A percentile compares a stretch with the other conserved stretches of the same genome.
Conservation (phyloP, 2,888 invertebrate species). For the Hedya salicella region DNA sequence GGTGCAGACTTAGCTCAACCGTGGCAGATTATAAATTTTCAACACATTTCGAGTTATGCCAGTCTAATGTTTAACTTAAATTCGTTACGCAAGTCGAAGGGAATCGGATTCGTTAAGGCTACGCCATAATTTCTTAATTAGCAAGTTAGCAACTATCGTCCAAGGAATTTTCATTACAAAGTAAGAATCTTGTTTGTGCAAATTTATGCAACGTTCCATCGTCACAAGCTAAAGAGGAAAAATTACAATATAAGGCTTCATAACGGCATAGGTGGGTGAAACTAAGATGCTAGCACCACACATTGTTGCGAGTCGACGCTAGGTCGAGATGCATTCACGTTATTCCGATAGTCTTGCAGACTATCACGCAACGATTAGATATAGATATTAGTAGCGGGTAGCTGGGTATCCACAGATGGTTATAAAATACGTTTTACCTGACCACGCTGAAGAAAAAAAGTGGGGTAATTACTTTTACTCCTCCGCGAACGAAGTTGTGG, state of each 20-base stretch:
- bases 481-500: too few species aligned
- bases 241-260: slow-evolving; percentile 10
- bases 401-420: too few species aligned
- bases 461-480: too few species aligned
- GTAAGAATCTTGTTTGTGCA: slow-evolving; percentile 18
- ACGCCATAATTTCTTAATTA: slow-evolving; percentile 28
- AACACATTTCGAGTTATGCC: neutral
- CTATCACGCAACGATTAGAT: too few species aligned
- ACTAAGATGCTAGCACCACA: too few species aligned
- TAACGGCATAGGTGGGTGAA: neutral
- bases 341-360: too few species aligned
- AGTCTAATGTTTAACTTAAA: slow-evolving; percentile 13
- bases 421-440: too few species aligned
- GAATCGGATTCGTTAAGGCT: slow-evolving; percentile 11
- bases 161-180: slow-evolving; percentile 15
- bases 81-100: slow-evolving; percentile 19
- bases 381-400: too few species aligned
- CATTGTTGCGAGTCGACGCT: too few species aligned
- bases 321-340: too few species aligned
- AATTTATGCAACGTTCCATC: slow-evolving; percentile 14
- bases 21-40: neutral
- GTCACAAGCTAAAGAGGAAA: neutral
- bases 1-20: too few species aligned
- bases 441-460: too few species aligned
- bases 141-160: slow-evolving; percentile 3